Evolutionary conservation across 2,797 vertebrate species (phyloP).

Genomic region (Manis pentadactyla): DNA sequence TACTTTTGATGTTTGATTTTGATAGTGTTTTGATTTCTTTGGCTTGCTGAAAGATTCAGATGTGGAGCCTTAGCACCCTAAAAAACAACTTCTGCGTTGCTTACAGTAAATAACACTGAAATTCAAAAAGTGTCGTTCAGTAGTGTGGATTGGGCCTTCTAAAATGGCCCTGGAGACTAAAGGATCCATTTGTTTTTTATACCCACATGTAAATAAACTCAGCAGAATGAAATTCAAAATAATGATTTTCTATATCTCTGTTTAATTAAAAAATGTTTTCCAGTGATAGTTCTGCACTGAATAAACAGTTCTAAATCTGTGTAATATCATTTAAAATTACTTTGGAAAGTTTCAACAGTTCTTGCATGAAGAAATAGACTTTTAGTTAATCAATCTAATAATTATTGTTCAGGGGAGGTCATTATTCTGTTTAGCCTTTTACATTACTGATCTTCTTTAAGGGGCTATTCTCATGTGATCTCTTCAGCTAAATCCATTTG

Average conservation of each 20-base stretch:
- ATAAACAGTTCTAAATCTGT: slow-evolving; percentile 72
- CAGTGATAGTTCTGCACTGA: slow-evolving; percentile 67
- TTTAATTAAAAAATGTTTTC: slow-evolving; percentile 81
- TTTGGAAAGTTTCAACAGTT: slow-evolving; percentile 86
- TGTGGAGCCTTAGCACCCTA: background rate
- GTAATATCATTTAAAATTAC: slow-evolving; percentile 81
- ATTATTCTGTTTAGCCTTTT: slow-evolving; percentile 87
- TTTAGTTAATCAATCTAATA: slow-evolving; percentile 86
- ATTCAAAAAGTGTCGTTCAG: slow-evolving; percentile 41
- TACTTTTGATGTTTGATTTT: slow-evolving; percentile 51
- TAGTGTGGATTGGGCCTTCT: slow-evolving; percentile 71
- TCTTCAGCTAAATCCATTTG: slow-evolving; percentile 86
- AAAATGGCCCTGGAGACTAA: slow-evolving; percentile 77
- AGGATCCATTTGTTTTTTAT: slow-evolving; percentile 82
- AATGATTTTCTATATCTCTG: slow-evolving; percentile 81
- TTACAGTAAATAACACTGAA: slow-evolving; percentile 70
- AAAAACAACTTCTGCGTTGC: slow-evolving; percentile 61
- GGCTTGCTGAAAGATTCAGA: background rate
- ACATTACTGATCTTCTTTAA: slow-evolving; percentile 85
- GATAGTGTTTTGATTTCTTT: slow-evolving; percentile 33
- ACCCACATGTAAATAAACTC: slow-evolving; percentile 82
- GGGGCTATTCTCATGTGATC: slow-evolving; percentile 84
- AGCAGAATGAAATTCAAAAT: slow-evolving; percentile 81
- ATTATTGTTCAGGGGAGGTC: slow-evolving; percentile 86
- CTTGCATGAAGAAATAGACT: slow-evolving; percentile 85